These are phyloP conservation scores for Lepidocyrtoides sp. DNA, from an alignment of 2,888 invertebrate genomes.

Conservation along the genomic window DNA sequence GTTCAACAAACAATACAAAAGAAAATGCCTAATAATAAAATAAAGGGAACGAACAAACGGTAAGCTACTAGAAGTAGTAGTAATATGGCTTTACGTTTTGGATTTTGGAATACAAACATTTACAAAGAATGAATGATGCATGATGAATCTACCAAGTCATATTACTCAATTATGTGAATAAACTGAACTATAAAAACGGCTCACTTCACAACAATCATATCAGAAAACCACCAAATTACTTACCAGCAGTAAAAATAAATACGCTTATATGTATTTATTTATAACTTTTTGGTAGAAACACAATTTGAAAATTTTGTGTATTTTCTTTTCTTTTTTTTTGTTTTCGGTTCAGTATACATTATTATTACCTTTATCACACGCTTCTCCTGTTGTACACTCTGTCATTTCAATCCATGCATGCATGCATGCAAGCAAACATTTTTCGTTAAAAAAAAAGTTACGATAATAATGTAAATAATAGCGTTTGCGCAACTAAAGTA, in stretches of 20 bases:
- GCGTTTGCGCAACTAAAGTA: conserved; percentile 21
- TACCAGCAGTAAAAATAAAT: conserved; percentile 32
- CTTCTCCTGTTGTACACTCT: not conserved
- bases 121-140: conserved; percentile 16
- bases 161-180: conserved; percentile 31
- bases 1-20: conserved; percentile 38
- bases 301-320: not conserved
- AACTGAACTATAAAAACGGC: conserved; percentile 12
- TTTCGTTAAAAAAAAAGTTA: not conserved
- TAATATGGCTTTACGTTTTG: not conserved
- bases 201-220: conserved; percentile 24
- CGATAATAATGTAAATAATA: conserved; percentile 38
- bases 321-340: not conserved
- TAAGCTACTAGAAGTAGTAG: too few species aligned
- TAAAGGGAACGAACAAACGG: not conserved
- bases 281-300: not conserved
- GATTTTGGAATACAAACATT: not conserved
- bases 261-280: not conserved
- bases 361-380: conserved; percentile 58
- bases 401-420: not conserved
- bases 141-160: conserved; percentile 15
- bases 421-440: conserved; percentile 27
- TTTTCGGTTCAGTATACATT: conserved; percentile 7
- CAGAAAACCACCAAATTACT: conserved; percentile 39
- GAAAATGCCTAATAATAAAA: not conserved